These are phyloP conservation scores for Eupristina koningsbergeri DNA, from an alignment of 1,140 invertebrate genomes.

Conservation along the genomic window DNA sequence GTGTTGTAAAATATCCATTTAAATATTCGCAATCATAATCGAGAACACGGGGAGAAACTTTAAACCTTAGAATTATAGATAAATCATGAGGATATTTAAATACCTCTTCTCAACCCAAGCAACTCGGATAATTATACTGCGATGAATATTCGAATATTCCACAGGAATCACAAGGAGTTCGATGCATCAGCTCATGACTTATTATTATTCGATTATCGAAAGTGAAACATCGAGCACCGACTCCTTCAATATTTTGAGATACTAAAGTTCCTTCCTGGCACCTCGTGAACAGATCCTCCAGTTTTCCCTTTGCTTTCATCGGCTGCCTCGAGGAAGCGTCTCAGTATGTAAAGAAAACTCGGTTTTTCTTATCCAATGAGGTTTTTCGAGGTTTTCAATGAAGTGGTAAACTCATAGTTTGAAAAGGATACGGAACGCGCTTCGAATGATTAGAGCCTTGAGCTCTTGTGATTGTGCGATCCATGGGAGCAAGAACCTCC, in stretches of 20 bases:
- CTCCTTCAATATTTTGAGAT: background rate
- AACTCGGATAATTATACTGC: background rate
- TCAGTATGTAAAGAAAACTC: background rate
- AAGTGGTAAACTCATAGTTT: conserved; percentile 35
- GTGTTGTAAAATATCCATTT: background rate
- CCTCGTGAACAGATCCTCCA: too few species aligned
- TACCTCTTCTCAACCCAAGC: background rate
- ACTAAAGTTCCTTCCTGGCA: background rate
- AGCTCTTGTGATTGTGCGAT: background rate
- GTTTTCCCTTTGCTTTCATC: too few species aligned
- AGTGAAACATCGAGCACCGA: background rate
- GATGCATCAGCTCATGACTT: background rate
- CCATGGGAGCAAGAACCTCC: background rate
- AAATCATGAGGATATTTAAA: background rate
- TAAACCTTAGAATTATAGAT: background rate
- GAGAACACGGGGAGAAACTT: background rate
- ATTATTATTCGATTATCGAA: conserved; percentile 17
- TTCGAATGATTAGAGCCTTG: background rate
- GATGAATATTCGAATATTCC: background rate
- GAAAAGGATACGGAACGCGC: background rate
- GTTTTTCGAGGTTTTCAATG: conserved; percentile 28
- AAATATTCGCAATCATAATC: background rate
- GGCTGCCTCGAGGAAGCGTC: too few species aligned
- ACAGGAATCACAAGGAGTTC: background rate
- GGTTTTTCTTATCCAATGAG: background rate